phyloP scores from a whole-genome alignment of 2,797 vertebrate species.

The Gymnothorax javanicus region DNA sequence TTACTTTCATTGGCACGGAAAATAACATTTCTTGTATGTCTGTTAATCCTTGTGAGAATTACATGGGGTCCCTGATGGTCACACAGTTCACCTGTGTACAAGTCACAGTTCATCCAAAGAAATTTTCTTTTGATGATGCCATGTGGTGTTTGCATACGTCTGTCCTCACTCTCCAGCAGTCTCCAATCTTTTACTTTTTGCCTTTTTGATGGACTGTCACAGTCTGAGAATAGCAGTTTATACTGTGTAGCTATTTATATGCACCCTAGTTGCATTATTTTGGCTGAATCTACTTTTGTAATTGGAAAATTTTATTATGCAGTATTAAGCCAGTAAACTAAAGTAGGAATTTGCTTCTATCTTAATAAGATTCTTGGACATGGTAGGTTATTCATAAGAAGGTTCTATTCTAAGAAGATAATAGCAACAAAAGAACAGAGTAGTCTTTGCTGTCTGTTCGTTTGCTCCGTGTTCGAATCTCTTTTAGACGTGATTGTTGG shows the following conservation, averaged over 20 bases:
- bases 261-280: neutral
- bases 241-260: neutral
- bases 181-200: constrained; percentile 56
- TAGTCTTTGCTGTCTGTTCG: neutral
- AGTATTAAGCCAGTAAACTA: neutral
- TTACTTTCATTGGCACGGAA: neutral
- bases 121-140: neutral
- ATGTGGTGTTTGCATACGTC: neutral
- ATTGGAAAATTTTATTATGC: neutral
- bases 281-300: neutral
- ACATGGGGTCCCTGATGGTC: neutral
- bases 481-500: neutral
- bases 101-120: neutral
- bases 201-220: constrained; percentile 59
- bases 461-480: neutral
- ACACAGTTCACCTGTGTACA: neutral
- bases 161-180: constrained; percentile 40
- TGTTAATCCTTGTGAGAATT: neutral
- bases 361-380: neutral
- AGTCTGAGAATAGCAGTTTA: constrained; percentile 56
- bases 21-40: no score
- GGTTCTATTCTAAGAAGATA: neutral
- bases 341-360: neutral
- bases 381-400: neutral
- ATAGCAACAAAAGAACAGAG: neutral